Base-by-base conservation (phyloP, 2,113 vertebrate genomes). In the Sprattus sprattus region DNA sequence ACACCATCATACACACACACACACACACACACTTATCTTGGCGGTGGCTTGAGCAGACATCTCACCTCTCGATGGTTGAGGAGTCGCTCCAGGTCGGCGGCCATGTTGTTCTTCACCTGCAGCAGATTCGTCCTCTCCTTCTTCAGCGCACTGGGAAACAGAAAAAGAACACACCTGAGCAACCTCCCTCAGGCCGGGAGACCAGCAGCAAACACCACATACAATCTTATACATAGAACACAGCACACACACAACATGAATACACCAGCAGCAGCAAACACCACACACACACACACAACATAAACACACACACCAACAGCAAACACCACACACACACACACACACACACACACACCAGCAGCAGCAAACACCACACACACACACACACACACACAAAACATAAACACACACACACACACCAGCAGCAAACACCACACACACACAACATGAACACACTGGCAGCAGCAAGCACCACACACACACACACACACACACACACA, bases 31-130 rank as follows among this genome's bases (percentile, higher is more conserved):
- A 46, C n/a, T n/a, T n/a, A 46, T 46, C 46, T 46, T 46, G 11
- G 47, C 7, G 47, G 47, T n/a, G n/a, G 9, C 47, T 49, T 49
- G 6, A 10, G 9, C 9, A 11, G 47, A 11, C 1, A 7, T 4
- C 60, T 83, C 97, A 99, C 98, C 98, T 99, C 98, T 90, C 94
- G 94, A 88, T 99, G 97, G 94, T 93, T 98, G 90, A 99, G 96
- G 90, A 99, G 97, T 88, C 96, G 92, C 92, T 99, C 98, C 91
- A 99, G 95, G 94, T 99, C 98, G 57, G 96, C 95, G 0, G 97
- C 96, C 98, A 99, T 98, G 93, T 97, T 97, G 94, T 99, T 97
- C 94, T 97, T 99, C 93, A 96, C 95, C 90, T 96, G 96, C 84
- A 96, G 95, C 86, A 99, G 94, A 89, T 95, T 88, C 45, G 93